These are phyloP conservation scores for Heloderma charlesbogerti DNA, from an alignment of 2,113 vertebrate genomes.

Conservation along the genomic window DNA sequence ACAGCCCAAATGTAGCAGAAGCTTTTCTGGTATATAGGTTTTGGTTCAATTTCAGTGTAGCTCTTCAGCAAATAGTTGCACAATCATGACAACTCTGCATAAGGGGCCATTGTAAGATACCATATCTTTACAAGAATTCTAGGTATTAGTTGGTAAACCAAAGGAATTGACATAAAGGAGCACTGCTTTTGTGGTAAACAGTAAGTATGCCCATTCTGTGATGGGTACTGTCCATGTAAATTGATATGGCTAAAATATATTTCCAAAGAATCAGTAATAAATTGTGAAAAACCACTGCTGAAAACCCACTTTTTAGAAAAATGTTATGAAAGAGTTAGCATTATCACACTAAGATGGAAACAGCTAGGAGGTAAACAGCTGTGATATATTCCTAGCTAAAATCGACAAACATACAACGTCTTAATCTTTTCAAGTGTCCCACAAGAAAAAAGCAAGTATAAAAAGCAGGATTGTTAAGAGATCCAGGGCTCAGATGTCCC, in stretches of 20 bases:
- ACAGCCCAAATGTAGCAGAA: neutral
- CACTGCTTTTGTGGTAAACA: neutral
- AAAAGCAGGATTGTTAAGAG: neutral
- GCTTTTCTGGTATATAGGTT: neutral
- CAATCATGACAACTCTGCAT: neutral
- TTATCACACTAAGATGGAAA: neutral
- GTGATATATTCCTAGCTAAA: accelerated
- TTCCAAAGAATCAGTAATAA: neutral
- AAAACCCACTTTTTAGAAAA: neutral
- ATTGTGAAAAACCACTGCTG: neutral
- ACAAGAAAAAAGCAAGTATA: neutral
- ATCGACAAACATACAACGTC: neutral
- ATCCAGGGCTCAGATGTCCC: no score
- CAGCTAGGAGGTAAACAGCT: neutral
- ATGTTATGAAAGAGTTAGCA: neutral
- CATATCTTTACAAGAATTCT: neutral
- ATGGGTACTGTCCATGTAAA: neutral
- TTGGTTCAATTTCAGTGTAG: neutral
- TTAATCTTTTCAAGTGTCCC: accelerated
- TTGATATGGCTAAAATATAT: neutral
- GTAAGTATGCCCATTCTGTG: neutral
- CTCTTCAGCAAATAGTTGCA: neutral
- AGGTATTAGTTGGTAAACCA: neutral
- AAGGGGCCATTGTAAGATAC: accelerated
- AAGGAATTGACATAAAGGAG: neutral